Evolutionary conservation across 2,888 invertebrate genomes (phyloP).

Genomic region (Zhuqinia jingwanae): DNA sequence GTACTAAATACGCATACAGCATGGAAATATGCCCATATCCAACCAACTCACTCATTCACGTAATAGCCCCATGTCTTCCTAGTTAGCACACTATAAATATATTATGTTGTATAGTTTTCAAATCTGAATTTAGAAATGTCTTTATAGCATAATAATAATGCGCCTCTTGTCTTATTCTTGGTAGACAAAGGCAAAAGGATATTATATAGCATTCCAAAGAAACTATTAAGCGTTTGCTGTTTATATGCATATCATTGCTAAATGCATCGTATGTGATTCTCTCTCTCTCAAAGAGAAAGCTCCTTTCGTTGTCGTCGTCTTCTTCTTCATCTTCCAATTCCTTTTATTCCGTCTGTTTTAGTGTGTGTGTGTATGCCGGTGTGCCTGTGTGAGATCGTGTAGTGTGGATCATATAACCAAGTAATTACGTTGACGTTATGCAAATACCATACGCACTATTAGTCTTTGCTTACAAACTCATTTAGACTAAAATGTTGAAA

Average conservation of each 20-base stretch:
- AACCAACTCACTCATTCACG: slow-evolving; percentile 48
- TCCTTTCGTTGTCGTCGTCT: too few species aligned
- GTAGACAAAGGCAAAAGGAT: slow-evolving; percentile 3
- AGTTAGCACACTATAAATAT: slow-evolving; percentile 61
- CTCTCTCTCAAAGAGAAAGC: slow-evolving; percentile 16
- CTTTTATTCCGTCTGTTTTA: background rate
- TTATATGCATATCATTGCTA: too few species aligned
- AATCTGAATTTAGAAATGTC: slow-evolving; percentile 59
- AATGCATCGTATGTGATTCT: slow-evolving; percentile 50
- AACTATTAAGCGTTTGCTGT: too few species aligned
- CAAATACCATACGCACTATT: slow-evolving; percentile 62
- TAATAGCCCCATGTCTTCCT: slow-evolving; percentile 50
- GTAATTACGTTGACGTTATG: slow-evolving; percentile 59
- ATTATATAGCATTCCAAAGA: background rate
- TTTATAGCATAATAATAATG: too few species aligned
- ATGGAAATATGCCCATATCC: background rate
- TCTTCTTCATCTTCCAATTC: background rate
- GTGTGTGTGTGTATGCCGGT: too few species aligned
- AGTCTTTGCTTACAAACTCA: slow-evolving; percentile 67
- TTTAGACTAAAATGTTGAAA: slow-evolving; percentile 40
- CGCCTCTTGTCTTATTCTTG: background rate
- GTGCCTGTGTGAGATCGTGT: background rate
- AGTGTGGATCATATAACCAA: slow-evolving; percentile 41
- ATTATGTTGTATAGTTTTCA: background rate
- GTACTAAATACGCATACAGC: background rate